phyloP scores from a whole-genome alignment of 2,888 invertebrate species.

The Ethmia dodecea region DNA sequence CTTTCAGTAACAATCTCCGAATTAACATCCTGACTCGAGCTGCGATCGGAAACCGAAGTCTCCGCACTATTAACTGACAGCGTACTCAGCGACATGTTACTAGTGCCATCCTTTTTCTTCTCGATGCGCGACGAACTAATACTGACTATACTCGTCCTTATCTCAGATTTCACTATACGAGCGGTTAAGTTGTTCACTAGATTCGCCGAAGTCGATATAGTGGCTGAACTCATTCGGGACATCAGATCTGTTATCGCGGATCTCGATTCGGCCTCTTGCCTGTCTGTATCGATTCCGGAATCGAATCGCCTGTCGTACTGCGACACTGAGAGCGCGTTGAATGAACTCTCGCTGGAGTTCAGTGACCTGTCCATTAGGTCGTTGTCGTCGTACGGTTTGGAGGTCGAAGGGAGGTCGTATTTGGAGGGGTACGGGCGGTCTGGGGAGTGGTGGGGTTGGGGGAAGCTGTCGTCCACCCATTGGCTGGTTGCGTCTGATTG shows the following conservation, averaged over 20 bases:
- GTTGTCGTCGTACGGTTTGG: conserved; percentile 57
- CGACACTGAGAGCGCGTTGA: conserved; percentile 56
- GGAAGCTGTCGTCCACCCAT: conserved; percentile 75
- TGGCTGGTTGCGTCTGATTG: conserved; percentile 69
- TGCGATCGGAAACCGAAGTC: conserved; percentile 62
- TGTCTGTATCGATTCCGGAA: conserved; percentile 51
- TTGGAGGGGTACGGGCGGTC: conserved; percentile 45
- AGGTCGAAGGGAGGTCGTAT: conserved; percentile 55
- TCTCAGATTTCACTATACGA: conserved; percentile 58
- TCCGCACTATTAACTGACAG: conserved; percentile 65
- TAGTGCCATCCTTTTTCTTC: conserved; percentile 40
- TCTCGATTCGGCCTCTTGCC: conserved; percentile 42
- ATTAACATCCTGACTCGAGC: conserved; percentile 70
- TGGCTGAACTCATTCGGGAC: conserved; percentile 63
- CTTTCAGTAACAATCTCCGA: conserved; percentile 66
- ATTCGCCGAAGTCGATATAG: conserved; percentile 53
- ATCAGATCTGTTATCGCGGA: conserved; percentile 59
- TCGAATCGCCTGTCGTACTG: conserved; percentile 46
- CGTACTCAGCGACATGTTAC: conserved; percentile 60
- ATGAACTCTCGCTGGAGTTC: conserved; percentile 66
- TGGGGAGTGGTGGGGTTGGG: conserved; percentile 49
- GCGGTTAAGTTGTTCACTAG: conserved; percentile 53
- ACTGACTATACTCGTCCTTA: conserved; percentile 60
- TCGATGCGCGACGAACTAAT: conserved; percentile 67
- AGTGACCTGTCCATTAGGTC: conserved; percentile 57